Evolutionary conservation across 2,888 invertebrate genomes (phyloP), one percentile per base, ranked within the genome.

Genomic region (Volucella inanis): DNA sequence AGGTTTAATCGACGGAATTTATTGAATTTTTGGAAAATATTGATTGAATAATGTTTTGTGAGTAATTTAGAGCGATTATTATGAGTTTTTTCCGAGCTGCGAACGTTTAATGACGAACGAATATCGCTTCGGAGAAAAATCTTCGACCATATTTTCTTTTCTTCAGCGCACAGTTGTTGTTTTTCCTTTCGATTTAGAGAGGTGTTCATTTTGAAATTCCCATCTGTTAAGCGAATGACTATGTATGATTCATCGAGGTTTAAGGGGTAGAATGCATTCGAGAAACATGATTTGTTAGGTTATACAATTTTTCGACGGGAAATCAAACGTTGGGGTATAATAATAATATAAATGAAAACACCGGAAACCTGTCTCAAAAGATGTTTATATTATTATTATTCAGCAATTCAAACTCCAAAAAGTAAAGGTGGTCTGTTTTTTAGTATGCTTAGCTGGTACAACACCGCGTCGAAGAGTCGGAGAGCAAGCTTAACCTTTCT

Each of bases 111-210:
- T 81, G 85, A 85, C 76, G 77, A 82, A 77, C 67, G 71, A 67
- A 72, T 81, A 81, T 85, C 85, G 76, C 76, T 80, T 76, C 72
- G 68, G 57, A 77, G 85, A 81, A 81, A 80, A 85, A 55, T 68
- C 76, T 71, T 68, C 85, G 76, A 81, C 76, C 85, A 85, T 85
- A 85, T 81, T 80, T 84, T 84, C 79, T 76, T 85, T 80, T 80
- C 75, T 64, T 70, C 55, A 71, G 50, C 64, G 67, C 76, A 75
- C 61, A 79, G 81, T 85, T 85, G 85, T 85, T 85, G 85, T 85
- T 85, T 85, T 85, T 71, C 49, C 22, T 72, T 54, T 59, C 10
- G 39, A 55, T 57, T 67, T 54, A 22, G 22, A 22, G 22, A 22
- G 22, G 39, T n/a, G 43, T 45, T 45, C 68, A 47, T 55, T 52